Conservation (phyloP, 2,797 vertebrate species). For the Geotrypetes seraphini region DNA sequence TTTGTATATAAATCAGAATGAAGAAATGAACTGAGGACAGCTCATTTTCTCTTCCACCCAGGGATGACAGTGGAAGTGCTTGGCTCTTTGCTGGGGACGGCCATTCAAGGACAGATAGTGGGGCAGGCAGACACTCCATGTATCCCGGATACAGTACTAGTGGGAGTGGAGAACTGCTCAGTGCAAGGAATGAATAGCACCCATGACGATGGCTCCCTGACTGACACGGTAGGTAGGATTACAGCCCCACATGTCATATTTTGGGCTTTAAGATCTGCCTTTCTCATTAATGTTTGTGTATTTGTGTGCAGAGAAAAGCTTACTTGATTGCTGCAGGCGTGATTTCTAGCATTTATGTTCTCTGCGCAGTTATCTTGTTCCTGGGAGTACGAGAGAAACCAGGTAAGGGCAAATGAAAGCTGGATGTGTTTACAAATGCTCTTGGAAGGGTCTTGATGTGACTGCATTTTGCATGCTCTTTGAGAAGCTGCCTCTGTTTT, state of each 20-base stretch:
- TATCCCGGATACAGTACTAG: constrained; percentile 22
- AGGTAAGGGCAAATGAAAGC: constrained; percentile 67
- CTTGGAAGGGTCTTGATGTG: too few species aligned
- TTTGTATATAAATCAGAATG: too few species aligned
- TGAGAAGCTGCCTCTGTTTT: too few species aligned
- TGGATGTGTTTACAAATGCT: too few species aligned
- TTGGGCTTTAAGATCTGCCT: neutral
- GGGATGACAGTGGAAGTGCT: constrained; percentile 91
- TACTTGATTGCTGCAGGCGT: constrained; percentile 80
- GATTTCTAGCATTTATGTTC: constrained; percentile 73
- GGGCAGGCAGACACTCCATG: constrained; percentile 68
- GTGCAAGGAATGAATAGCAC: constrained; percentile 45
- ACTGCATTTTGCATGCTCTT: too few species aligned
- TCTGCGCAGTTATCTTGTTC: constrained; percentile 69
- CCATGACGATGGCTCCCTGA: constrained; percentile 36
- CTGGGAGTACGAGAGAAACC: constrained; percentile 73
- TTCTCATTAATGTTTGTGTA: neutral
- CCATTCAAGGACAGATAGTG: constrained; percentile 89
- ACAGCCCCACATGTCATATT: neutral
- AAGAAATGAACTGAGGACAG: too few species aligned
- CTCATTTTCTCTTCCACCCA: constrained; percentile 26
- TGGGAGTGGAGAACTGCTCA: constrained; percentile 22
- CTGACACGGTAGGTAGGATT: constrained; percentile 63
- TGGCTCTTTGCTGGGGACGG: constrained; percentile 80
- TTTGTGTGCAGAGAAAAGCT: constrained; percentile 60